phyloP scores from a whole-genome alignment of 2,888 invertebrate genomes.

The Metopia argyrocephala region DNA sequence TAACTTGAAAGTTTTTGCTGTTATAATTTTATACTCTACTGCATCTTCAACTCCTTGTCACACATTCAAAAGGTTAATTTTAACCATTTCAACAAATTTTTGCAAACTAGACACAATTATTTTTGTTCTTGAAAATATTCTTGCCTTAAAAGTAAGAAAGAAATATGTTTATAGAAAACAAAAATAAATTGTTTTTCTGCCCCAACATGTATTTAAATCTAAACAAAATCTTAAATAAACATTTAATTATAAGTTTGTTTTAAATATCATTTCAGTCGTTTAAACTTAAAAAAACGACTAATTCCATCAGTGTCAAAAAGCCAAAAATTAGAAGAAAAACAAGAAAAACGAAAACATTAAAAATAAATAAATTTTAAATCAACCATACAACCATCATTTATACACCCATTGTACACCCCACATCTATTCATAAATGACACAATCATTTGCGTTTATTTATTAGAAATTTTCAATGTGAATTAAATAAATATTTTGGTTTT shows the following conservation, averaged over 20 bases:
- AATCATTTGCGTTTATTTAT: slow-evolving; percentile 13
- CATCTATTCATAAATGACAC: slow-evolving; percentile 6
- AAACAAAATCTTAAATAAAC: neutral
- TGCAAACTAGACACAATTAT: too few relatives aligned
- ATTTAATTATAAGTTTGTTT: neutral
- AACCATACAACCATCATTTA: neutral
- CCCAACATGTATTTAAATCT: neutral
- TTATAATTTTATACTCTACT: too few relatives aligned
- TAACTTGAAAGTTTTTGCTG: too few relatives aligned
- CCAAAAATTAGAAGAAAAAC: neutral
- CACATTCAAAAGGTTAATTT: too few relatives aligned
- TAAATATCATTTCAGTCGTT: neutral
- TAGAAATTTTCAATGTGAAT: neutral
- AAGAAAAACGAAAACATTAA: neutral
- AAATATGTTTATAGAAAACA: too few relatives aligned
- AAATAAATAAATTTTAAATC: neutral
- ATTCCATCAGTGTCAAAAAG: slow-evolving; percentile 13
- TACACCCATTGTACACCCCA: neutral
- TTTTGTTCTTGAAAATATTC: neutral
- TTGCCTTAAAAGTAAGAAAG: neutral
- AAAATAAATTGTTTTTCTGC: neutral
- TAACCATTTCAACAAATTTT: too few relatives aligned
- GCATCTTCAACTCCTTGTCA: too few relatives aligned
- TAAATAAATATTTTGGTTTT: neutral
- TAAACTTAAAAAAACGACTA: neutral